phyloP scores from a whole-genome alignment of 30 jellyfish, hydroid and myxozoan genomes.

The Nemopilema nomurai region DNA sequence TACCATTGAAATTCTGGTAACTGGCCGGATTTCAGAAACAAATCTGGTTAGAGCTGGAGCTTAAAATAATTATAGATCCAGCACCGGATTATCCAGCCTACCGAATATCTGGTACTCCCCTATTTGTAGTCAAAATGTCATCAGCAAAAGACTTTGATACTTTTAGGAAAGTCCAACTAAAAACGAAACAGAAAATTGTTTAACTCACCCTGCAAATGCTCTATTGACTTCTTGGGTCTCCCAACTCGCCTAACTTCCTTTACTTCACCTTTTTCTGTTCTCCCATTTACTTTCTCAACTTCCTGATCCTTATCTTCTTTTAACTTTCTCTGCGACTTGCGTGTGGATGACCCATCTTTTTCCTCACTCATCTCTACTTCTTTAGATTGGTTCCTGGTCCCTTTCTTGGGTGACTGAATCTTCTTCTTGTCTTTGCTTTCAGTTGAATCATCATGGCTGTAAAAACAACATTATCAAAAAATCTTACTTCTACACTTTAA shows the following conservation, averaged over 20 bases:
- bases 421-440: not conserved
- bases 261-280: not conserved
- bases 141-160: too few relatives aligned
- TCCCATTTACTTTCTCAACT: not conserved
- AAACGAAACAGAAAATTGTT: too few relatives aligned
- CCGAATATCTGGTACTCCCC: too few relatives aligned
- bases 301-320: constrained; percentile 7
- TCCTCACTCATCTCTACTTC: not conserved
- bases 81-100: too few relatives aligned
- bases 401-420: not conserved
- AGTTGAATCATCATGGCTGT: not conserved
- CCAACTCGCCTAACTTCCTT: not conserved
- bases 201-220: not conserved
- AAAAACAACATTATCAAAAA: too few relatives aligned
- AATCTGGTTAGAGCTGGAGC: too few relatives aligned
- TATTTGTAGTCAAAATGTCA: too few relatives aligned
- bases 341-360: not conserved
- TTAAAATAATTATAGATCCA: too few relatives aligned
- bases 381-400: not conserved
- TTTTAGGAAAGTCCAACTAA: too few relatives aligned
- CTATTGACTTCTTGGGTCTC: not conserved
- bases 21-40: too few relatives aligned
- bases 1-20: too few relatives aligned
- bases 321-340: not conserved
- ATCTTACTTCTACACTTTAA: too few relatives aligned